Evolutionary conservation across 2,888 invertebrate species (phyloP).

Genomic region (Sesia apiformis): DNA sequence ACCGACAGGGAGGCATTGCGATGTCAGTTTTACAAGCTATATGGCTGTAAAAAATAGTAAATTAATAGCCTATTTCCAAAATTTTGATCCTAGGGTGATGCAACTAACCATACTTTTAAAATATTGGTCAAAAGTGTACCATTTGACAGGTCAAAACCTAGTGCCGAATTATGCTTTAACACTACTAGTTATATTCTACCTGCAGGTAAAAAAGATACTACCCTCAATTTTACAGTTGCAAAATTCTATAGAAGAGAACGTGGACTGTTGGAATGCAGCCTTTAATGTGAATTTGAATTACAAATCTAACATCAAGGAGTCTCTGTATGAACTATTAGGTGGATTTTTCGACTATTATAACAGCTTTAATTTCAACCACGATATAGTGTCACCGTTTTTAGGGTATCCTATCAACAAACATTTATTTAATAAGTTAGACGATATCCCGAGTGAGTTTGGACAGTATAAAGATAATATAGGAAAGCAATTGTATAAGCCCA

Average conservation of each 20-base stretch:
- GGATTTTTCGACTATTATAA: conserved; percentile 79
- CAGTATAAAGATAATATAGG: conserved; percentile 42
- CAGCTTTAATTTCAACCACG: conserved; percentile 66
- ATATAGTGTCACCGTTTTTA: conserved; percentile 75
- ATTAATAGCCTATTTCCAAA: conserved; percentile 74
- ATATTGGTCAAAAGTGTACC: conserved; percentile 80
- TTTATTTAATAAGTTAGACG: conserved; percentile 29
- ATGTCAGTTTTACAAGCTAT: conserved; percentile 81
- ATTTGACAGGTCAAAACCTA: conserved; percentile 69
- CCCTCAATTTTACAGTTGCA: conserved; percentile 72
- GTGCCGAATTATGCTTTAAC: conserved; percentile 81
- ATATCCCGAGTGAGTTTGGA: conserved; percentile 32
- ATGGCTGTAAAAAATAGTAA: conserved; percentile 80
- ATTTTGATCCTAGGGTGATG: conserved; percentile 69
- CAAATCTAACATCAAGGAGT: conserved; percentile 25
- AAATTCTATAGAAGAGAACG: conserved; percentile 16
- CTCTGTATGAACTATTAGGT: conserved; percentile 65
- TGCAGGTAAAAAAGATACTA: conserved; percentile 76
- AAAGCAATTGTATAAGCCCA: conserved; percentile 17
- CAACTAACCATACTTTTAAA: conserved; percentile 79
- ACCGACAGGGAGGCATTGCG: conserved; percentile 76
- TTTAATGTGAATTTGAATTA: conserved; percentile 40
- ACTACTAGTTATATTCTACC: conserved; percentile 79
- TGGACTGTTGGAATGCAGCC: conserved; percentile 76
- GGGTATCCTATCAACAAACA: conserved; percentile 58